These are phyloP conservation scores for Eulemur rufifrons DNA, from an alignment of 2,113 vertebrate species.

Conservation along the genomic window DNA sequence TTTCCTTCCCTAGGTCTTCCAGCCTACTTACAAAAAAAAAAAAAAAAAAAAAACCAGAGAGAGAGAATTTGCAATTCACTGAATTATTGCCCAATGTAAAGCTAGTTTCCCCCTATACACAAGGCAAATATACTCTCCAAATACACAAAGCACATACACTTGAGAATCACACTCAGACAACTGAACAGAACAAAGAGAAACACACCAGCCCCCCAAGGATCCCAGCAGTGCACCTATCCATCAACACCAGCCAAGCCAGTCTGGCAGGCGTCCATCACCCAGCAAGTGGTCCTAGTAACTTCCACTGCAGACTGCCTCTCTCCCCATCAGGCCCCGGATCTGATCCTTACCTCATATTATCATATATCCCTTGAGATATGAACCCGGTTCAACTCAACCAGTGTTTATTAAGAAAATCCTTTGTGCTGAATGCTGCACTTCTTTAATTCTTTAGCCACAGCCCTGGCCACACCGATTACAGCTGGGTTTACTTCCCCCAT, in stretches of 20 bases:
- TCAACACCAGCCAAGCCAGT: background rate
- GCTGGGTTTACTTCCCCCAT: background rate
- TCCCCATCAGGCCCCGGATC: background rate
- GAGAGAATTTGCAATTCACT: background rate
- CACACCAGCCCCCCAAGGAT: background rate
- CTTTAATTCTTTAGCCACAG: background rate
- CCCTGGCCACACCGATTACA: background rate
- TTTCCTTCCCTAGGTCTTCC: background rate
- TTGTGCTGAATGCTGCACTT: background rate
- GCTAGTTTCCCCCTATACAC: background rate
- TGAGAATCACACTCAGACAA: background rate
- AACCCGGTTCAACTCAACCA: background rate
- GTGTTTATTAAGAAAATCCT: background rate
- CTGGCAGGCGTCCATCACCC: background rate
- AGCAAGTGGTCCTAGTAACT: background rate
- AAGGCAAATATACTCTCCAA: background rate
- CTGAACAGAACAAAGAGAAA: background rate
- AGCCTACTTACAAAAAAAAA: background rate
- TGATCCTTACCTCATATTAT: background rate
- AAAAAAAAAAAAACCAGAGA: background rate
- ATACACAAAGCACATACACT: background rate
- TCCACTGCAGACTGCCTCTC: background rate
- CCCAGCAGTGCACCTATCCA: background rate
- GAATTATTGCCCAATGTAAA: conserved; percentile 4
- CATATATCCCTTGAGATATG: background rate